Conservation (phyloP, 2,888 invertebrate genomes). For the Glomeris marginata region DNA sequence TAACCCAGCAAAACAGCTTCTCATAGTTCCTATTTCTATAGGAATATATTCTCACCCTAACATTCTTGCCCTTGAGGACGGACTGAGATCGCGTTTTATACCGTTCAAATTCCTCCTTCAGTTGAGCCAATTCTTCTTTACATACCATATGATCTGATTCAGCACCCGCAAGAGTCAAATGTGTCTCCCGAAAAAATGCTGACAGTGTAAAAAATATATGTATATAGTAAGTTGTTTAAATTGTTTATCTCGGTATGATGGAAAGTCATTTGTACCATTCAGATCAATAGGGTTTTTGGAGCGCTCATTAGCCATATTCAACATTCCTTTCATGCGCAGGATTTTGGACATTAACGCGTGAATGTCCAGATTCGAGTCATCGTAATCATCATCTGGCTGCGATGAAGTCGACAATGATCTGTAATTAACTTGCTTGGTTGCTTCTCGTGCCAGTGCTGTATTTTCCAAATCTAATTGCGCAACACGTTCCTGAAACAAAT, state of each 20-base stretch:
- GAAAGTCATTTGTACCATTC: conserved; percentile 28
- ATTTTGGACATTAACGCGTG: conserved; percentile 44
- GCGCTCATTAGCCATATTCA: conserved; percentile 40
- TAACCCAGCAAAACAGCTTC: too few species aligned
- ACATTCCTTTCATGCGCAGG: conserved; percentile 43
- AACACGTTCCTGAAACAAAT: conserved; percentile 21
- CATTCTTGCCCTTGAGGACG: conserved; percentile 30
- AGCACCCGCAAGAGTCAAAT: conserved; percentile 2
- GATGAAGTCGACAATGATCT: neutral
- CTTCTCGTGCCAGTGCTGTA: conserved; percentile 26
- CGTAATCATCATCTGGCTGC: conserved; percentile 15
- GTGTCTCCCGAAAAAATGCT: neutral
- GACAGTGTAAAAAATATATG: neutral
- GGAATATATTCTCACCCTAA: conserved; percentile 20
- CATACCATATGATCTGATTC: conserved; percentile 39
- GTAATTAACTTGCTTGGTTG: neutral
- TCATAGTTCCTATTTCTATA: too few species aligned
- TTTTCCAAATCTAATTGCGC: conserved; percentile 30
- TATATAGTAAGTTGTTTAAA: neutral
- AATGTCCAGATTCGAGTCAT: conserved; percentile 23
- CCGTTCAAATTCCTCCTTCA: conserved; percentile 50
- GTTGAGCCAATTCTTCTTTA: conserved; percentile 44
- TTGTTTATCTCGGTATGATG: neutral
- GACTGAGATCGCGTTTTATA: conserved; percentile 39
- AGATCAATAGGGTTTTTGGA: conserved; percentile 45